Base-by-base conservation (phyloP, 1,140 invertebrate genomes). In the Maniola jurtina region DNA sequence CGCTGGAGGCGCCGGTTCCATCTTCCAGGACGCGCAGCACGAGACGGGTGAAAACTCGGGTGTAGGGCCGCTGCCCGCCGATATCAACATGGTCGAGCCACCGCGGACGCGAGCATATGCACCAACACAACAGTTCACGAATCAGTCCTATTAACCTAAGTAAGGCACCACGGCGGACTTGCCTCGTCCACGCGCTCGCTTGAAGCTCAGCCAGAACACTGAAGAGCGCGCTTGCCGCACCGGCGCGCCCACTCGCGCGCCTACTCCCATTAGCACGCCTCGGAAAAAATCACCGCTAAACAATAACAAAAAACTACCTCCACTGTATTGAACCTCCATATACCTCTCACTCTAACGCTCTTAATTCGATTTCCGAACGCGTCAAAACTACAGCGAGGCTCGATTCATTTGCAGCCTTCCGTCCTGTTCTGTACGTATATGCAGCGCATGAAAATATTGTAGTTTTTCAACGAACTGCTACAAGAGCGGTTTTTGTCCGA, bases 1-100 rank as follows among this genome's bases (percentile, higher is more conserved):
- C 64, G 80, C 81, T 57, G 88, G 81, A 0, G 82, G 84, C 72
- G 89, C 86, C 72, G 89, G 84, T 77, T 92, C 91, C 91, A 92
- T 92, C 83, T 92, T 92, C 91, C 89, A 91, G 76, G 89, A 78
- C 13, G 89, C 88, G 83, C 89, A 92, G 84, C 91, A 91, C 71
- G 91, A 92, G 61, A 84, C 87, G 71, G 89, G 89, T 66, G 91
- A 92, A 76, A 90, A 92, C 76, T 91, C 91, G 67, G 86, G 80
- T 82, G 89, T 86, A 76, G 87, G 85, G 88, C 91, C 86, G 81
- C 80, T 84, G 89, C 87, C 88, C 85, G 86, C 87, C 79, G 88
- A 90, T 88, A 90, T 90, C 88, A 90, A 90, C 88, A 90, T 90
- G 78, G 84, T 89, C 80, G 81, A 77, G 76, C 83, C 81, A 83